phyloP scores from a whole-genome alignment of 2,113 vertebrate species.

The Stomatorhinus ivindoensis region DNA sequence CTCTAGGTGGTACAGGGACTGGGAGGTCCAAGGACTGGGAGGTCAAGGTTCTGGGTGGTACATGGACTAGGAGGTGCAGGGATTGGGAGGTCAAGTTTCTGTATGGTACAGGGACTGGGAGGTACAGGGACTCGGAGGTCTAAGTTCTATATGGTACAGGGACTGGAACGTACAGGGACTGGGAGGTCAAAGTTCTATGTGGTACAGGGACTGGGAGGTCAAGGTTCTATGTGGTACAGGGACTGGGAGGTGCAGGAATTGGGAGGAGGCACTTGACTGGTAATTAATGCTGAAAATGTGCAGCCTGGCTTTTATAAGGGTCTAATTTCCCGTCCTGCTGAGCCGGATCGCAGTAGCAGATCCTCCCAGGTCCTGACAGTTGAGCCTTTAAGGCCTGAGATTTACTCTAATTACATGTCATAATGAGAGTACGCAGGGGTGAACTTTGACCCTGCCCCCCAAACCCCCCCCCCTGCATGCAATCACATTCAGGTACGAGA shows the following conservation, averaged over 20 bases:
- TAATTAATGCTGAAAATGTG: constrained; percentile 34
- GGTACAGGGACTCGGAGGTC: neutral
- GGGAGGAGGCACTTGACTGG: constrained; percentile 10
- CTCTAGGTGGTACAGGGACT: neutral
- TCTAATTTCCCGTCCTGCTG: constrained; percentile 41
- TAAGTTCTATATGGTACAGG: neutral
- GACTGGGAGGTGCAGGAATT: neutral
- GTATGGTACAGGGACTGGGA: neutral
- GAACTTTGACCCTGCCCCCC: constrained; percentile 40
- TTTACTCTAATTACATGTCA: constrained; percentile 53
- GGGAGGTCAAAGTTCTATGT: neutral
- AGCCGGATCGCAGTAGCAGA: constrained; percentile 41
- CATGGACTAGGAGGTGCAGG: neutral
- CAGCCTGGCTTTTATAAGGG: constrained; percentile 30
- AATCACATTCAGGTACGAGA: constrained; percentile 49
- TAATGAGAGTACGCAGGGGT: constrained; percentile 46
- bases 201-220: neutral
- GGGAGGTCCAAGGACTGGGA: neutral
- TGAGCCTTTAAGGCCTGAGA: constrained; percentile 41
- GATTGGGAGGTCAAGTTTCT: neutral
- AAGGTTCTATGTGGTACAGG: neutral
- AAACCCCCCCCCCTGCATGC: constrained; percentile 22
- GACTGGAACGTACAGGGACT: no score
- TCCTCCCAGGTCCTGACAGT: constrained; percentile 34
- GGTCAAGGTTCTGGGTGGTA: neutral